A percentile compares a stretch with the other conserved stretches of the same genome.
Conservation (phyloP, 2,113 vertebrate genomes). For the Myotis yumanensis region DNA sequence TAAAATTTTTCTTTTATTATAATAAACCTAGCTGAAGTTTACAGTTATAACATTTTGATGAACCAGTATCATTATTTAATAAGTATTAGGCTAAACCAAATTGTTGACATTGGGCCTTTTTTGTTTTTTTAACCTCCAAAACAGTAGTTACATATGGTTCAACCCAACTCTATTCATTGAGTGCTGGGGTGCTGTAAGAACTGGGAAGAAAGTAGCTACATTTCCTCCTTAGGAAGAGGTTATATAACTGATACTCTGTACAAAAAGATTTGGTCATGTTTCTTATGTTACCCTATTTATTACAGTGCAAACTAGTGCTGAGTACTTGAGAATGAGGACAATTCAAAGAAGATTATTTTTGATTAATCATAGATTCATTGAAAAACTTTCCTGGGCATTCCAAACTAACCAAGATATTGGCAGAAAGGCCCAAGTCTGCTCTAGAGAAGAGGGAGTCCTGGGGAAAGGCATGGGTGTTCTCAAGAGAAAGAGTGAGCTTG, state of each 20-base stretch:
- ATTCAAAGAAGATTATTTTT: neutral
- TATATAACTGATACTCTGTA: neutral
- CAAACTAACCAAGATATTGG: neutral
- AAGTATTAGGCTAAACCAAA: neutral
- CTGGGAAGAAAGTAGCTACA: neutral
- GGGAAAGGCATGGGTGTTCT: neutral
- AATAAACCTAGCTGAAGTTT: neutral
- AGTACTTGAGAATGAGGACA: neutral
- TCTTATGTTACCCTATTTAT: neutral
- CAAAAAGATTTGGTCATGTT: neutral
- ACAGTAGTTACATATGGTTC: neutral
- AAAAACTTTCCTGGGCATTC: neutral
- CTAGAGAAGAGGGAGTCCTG: too few relatives aligned
- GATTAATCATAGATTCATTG: neutral
- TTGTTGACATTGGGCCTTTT: neutral
- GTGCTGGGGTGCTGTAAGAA: neutral
- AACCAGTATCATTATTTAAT: neutral
- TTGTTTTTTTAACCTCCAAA: neutral
- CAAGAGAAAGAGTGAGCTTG: neutral
- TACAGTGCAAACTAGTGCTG: neutral
- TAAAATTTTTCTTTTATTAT: neutral
- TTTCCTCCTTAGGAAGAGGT: neutral
- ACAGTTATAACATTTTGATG: neutral
- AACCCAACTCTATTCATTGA: neutral
- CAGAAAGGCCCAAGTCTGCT: neutral